Evolutionary conservation across 2,797 vertebrate genomes (phyloP), one percentile per base, ranked within the genome.

Genomic region (Heliangelus exortis): DNA sequence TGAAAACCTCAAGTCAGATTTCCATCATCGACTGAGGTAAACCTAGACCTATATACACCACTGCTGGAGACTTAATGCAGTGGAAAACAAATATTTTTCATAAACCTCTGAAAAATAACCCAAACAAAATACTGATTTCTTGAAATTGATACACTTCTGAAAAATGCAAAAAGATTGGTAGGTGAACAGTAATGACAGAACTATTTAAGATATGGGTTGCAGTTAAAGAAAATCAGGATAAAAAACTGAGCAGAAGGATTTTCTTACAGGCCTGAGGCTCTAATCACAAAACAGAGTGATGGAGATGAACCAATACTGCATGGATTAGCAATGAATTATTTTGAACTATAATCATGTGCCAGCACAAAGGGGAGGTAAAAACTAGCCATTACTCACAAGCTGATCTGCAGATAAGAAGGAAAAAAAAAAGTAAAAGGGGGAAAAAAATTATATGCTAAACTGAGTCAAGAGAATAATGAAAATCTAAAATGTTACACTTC

Each of bases 291-390:
- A 92, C 93, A 96, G 95, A 97, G 95, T 97, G 96, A 97, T 97
- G 96, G 96, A 97, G 97, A 97, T 95, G 97, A 97, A 98, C 97
- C 97, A 97, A 96, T 97, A 97, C 97, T 97, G 97, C 96, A 97
- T 97, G 97, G 97, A 98, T 98, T 98, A 98, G 96, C 96, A 96
- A 97, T 97, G 97, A 98, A 97, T 98, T 98, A 97, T 97, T 98
- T 94, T 97, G 95, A 97, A 96, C 95, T 73, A 87, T 95, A 96
- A 97, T 98, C 97, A 96, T 95, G 92, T 95, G 96, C 93, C 94
- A 96, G 95, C 96, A 97, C 92, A 95, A 96, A 96, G 96, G 91
- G 92, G 92, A 97, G 93, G 96, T 93, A 95, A 97, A 98, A 98
- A 96, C 93, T 96, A 97, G 94, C 96, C 96, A 97, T 97, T 97